Conservation (phyloP, 2,113 vertebrate species). For the Mustela nigripes region DNA sequence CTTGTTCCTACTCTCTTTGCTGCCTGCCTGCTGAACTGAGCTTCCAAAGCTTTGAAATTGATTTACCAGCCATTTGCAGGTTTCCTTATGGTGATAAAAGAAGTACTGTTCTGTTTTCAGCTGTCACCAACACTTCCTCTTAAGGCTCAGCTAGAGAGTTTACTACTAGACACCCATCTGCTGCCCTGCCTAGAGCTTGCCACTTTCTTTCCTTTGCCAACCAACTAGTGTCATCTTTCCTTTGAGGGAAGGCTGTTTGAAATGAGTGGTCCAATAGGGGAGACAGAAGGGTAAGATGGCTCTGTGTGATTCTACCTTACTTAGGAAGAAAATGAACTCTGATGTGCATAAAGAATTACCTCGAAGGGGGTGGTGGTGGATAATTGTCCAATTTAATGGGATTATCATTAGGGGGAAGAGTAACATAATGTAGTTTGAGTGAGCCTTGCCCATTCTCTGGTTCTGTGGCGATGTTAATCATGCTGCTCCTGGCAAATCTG, state of each 20-base stretch:
- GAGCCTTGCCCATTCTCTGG: slow-evolving; percentile 52
- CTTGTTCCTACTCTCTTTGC: not conserved
- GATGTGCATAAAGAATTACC: slow-evolving; percentile 35
- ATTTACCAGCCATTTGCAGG: slow-evolving; percentile 28
- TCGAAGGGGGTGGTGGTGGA: not conserved
- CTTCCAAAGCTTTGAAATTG: slow-evolving; percentile 57
- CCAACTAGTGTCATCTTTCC: not conserved
- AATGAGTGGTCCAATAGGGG: slow-evolving; percentile 42
- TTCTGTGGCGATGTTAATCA: slow-evolving; percentile 69
- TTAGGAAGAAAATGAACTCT: slow-evolving; percentile 61
- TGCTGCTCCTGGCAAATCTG: slow-evolving; percentile 59
- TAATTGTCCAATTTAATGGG: slow-evolving; percentile 45
- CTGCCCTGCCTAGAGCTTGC: slow-evolving; percentile 41
- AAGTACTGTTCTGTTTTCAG: slow-evolving; percentile 72
- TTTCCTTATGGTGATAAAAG: slow-evolving; percentile 58
- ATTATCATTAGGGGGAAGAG: slow-evolving; percentile 52
- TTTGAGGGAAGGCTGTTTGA: slow-evolving; percentile 49
- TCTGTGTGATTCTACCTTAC: not conserved
- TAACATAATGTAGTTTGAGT: slow-evolving; percentile 18
- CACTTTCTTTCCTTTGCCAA: slow-evolving; percentile 58
- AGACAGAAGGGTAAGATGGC: slow-evolving; percentile 44
- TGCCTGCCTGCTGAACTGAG: slow-evolving; percentile 10
- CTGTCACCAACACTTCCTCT: slow-evolving; percentile 46
- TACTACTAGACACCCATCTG: slow-evolving; percentile 61
- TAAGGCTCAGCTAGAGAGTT: slow-evolving; percentile 38